Evolutionary conservation across 2,113 vertebrate species (phyloP), one percentile per base, ranked within the genome.

Genomic region (Pelobates fuscus): DNA sequence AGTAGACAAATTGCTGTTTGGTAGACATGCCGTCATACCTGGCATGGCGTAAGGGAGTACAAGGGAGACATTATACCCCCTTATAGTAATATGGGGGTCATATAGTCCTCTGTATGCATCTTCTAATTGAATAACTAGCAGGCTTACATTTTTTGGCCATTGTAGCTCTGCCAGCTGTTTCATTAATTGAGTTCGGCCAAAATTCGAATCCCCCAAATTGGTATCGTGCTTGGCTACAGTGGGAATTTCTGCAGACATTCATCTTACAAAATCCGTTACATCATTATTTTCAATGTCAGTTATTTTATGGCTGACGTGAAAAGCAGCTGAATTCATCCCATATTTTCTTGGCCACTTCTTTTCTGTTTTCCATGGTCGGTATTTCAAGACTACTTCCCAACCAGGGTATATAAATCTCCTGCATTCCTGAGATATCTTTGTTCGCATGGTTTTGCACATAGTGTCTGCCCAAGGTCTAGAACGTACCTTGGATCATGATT

Each of bases 371-470:
- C 49, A 41, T 27, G 71, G 61, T 74, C 71, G 23, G n/a, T 23
- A 32, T 75, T 67, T 75, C 71, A 75, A 62, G 52, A 75, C 66
- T 44, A 46, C 62, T 59, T 44, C 32, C 46, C 62, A 75, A 62
- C 63, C 43, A 15, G n/a, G 52, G 55, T 66, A 74, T 57, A 14
- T 18, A 20, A 20, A 29, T 66, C 15, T 15, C 32, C 44, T 8
- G 18, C 57, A 18, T 12, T 27, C 32, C 30, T 57, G 23, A 75
- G 52, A 57, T 25, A 21, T 73, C 37, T 52, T 23, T 17, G 24
- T 21, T 41, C 59, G 46, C 55, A 44, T 59, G 17, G 44, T 66
- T 67, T 57, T 41, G 46, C 60, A 52, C 59, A 11, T 21, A 21
- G 62, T 21, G 7, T 24, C 63, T 73, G 14, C 5, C 26, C 29